Evolutionary conservation across 2,113 vertebrate genomes (phyloP).

Genomic region (Ictalurus punctatus): DNA sequence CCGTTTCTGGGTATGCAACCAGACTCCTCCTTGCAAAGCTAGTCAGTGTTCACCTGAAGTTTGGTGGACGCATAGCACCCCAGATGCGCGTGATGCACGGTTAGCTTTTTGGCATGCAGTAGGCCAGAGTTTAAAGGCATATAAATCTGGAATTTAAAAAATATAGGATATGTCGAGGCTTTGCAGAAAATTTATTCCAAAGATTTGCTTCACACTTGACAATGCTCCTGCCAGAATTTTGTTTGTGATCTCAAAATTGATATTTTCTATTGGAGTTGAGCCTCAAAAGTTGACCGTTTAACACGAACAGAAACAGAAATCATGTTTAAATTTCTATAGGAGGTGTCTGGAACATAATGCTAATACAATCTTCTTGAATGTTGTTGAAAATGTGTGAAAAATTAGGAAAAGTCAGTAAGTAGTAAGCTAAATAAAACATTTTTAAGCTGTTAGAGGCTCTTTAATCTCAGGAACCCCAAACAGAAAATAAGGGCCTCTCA

Average conservation of each 20-base stretch:
- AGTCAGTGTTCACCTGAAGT: background rate
- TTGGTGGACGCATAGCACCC: background rate
- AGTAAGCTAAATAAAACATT: background rate
- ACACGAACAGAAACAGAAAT: background rate
- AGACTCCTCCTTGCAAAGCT: background rate
- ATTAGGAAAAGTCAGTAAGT: background rate
- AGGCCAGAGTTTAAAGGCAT: background rate
- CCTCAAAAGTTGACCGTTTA: background rate
- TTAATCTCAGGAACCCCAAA: background rate
- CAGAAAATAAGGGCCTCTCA: background rate
- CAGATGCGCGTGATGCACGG: background rate
- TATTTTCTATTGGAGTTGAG: background rate
- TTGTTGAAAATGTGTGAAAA: background rate
- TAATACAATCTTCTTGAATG: background rate
- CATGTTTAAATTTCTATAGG: background rate
- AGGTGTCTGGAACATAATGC: background rate
- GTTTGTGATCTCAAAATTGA: background rate
- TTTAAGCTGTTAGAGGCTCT: background rate
- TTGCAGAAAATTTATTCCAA: background rate
- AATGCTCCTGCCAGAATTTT: background rate
- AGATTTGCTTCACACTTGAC: background rate
- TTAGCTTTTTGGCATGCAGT: background rate
- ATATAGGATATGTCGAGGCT: background rate
- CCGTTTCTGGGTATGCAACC: background rate
- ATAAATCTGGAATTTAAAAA: background rate